Conservation (phyloP, 2,888 invertebrate genomes). For the Lasioglossum pauxillum region DNA sequence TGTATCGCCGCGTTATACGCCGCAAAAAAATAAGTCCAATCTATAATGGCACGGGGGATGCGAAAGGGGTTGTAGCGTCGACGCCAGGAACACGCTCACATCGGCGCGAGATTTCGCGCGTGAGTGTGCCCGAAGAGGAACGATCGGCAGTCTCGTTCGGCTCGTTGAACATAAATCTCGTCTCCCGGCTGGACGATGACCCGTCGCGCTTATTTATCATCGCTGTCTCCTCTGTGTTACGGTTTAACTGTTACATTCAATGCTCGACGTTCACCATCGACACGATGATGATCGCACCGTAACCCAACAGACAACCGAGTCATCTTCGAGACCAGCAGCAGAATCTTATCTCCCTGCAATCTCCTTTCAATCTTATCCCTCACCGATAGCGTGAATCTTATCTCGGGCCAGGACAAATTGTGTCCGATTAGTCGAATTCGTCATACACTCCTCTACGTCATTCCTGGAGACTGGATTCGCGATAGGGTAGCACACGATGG, state of each 20-base stretch:
- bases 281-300: background rate
- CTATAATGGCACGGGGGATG: slow-evolving; percentile 24
- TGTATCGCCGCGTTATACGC: background rate
- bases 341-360: background rate
- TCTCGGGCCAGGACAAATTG: background rate
- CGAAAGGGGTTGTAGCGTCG: slow-evolving; percentile 37
- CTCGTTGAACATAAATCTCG: slow-evolving; percentile 79
- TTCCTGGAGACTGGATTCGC: background rate
- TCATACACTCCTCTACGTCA: slow-evolving; percentile 14
- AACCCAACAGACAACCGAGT: background rate
- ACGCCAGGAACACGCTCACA: slow-evolving; percentile 8
- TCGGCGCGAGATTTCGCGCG: slow-evolving; percentile 40
- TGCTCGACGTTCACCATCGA: slow-evolving; percentile 30
- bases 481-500: background rate
- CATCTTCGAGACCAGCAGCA: background rate
- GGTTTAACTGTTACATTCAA: slow-evolving; percentile 61
- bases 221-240: slow-evolving; percentile 54
- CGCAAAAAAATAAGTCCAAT: slow-evolving; percentile 18
- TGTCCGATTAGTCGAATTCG: background rate
- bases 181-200: slow-evolving; percentile 79
- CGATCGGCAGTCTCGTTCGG: slow-evolving; percentile 69
- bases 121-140: slow-evolving; percentile 51
- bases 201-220: slow-evolving; percentile 77
- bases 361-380: background rate
- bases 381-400: background rate